These are phyloP conservation scores for Synanthedon vespiformis DNA, from an alignment of 2,888 invertebrate genomes.

Conservation along the genomic window DNA sequence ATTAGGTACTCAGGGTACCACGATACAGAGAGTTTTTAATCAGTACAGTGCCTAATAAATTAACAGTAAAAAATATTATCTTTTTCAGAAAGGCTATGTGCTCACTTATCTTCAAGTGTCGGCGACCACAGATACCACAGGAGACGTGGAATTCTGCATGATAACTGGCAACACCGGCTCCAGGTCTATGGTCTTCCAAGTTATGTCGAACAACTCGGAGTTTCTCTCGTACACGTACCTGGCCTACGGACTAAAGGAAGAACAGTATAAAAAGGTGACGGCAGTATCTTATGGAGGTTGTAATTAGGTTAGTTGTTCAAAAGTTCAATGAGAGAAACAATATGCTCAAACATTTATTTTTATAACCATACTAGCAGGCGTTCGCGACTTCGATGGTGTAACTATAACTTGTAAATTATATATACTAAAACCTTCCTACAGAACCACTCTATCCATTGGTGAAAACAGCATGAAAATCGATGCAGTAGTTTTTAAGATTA, in stretches of 20 bases:
- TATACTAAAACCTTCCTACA: too few species aligned
- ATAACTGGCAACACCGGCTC: conserved; percentile 42
- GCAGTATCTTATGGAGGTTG: conserved; percentile 18
- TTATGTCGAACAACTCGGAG: conserved; percentile 51
- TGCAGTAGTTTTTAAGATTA: too few species aligned
- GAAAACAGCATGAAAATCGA: too few species aligned
- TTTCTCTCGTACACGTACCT: conserved; percentile 49
- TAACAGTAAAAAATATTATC: background rate
- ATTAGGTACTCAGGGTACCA: too few species aligned
- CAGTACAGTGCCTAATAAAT: background rate
- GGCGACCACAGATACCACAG: conserved; percentile 33
- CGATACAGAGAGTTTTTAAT: background rate
- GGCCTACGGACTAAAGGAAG: conserved; percentile 49
- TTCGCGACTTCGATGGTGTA: too few species aligned
- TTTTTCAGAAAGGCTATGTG: conserved; percentile 43
- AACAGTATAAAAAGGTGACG: conserved; percentile 58
- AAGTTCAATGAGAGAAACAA: too few species aligned
- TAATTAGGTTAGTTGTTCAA: conserved; percentile 27
- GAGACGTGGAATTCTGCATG: conserved; percentile 40
- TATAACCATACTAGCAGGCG: too few species aligned
- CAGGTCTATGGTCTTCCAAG: conserved; percentile 41
- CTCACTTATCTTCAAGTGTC: conserved; percentile 47
- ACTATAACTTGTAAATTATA: too few species aligned
- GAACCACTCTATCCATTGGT: too few species aligned
- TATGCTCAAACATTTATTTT: too few species aligned